Evolutionary conservation across 2,888 invertebrate genomes (phyloP).

Genomic region (Corbicula japonica): DNA sequence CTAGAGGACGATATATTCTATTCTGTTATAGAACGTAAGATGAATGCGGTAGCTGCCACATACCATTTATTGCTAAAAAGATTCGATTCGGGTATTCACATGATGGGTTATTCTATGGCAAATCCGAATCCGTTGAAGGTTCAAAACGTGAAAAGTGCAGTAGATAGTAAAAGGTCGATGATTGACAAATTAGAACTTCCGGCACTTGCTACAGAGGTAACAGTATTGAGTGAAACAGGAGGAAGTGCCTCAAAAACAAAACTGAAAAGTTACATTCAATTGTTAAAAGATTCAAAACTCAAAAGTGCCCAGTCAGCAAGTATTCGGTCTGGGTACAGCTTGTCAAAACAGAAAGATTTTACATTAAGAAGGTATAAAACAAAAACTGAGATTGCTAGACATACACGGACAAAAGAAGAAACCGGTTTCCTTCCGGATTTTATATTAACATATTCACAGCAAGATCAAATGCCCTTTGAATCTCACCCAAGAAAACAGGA

Average conservation of each 20-base stretch:
- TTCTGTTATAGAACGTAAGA: slow-evolving; percentile 75
- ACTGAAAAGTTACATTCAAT: slow-evolving; percentile 65
- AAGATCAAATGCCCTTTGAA: slow-evolving; percentile 26
- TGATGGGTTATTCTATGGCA: slow-evolving; percentile 49
- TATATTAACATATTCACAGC: slow-evolving; percentile 56
- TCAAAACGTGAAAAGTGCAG: slow-evolving; percentile 1
- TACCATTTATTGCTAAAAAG: slow-evolving; percentile 69
- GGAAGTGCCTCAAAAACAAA: slow-evolving; percentile 29
- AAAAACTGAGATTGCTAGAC: slow-evolving; percentile 46
- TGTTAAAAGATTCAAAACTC: slow-evolving; percentile 64
- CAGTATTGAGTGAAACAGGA: slow-evolving; percentile 23
- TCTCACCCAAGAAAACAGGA: slow-evolving; percentile 15
- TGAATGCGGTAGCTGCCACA: slow-evolving; percentile 76
- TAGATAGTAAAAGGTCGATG: background rate
- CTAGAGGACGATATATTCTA: slow-evolving; percentile 75
- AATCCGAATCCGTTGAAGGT: slow-evolving; percentile 13
- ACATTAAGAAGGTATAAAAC: slow-evolving; percentile 62
- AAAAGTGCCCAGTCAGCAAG: slow-evolving; percentile 52
- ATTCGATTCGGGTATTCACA: slow-evolving; percentile 67
- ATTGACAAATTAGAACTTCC: slow-evolving; percentile 39
- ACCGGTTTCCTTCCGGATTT: slow-evolving; percentile 53
- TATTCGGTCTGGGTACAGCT: slow-evolving; percentile 45
- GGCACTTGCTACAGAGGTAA: slow-evolving; percentile 26
- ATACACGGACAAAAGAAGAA: slow-evolving; percentile 48
- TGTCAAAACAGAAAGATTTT: slow-evolving; percentile 60